Evolutionary conservation across 2,113 vertebrate species (phyloP).

Genomic region (Sander vitreus): DNA sequence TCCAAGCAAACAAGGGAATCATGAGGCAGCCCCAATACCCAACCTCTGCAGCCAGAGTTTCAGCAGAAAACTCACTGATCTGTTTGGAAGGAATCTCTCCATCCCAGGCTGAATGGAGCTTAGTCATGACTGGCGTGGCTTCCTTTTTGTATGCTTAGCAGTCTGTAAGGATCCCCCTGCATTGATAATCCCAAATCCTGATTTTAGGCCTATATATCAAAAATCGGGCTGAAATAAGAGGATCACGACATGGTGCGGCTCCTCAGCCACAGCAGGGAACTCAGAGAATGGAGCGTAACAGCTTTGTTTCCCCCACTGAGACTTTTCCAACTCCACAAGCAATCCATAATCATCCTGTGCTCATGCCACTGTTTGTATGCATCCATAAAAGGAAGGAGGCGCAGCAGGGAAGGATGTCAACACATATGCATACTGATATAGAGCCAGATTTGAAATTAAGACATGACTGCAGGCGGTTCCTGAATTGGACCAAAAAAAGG

Average conservation of each 20-base stretch:
- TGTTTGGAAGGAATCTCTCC: slow-evolving; percentile 1
- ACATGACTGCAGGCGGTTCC: background rate
- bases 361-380: background rate
- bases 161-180: slow-evolving; percentile 4
- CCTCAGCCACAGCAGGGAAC: slow-evolving; percentile 37
- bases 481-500: no score
- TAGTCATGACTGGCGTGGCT: slow-evolving; percentile 17
- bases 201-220: slow-evolving; percentile 26
- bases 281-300: slow-evolving; percentile 36
- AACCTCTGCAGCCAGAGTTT: background rate
- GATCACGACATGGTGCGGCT: slow-evolving; percentile 24
- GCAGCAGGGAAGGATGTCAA: slow-evolving; percentile 8
- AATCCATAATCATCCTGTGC: slow-evolving; percentile 24
- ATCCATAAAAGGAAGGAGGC: background rate
- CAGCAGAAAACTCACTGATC: background rate
- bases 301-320: slow-evolving; percentile 36
- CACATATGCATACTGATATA: slow-evolving; percentile 22
- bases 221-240: slow-evolving; percentile 40
- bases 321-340: slow-evolving; percentile 40
- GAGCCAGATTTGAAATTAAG: slow-evolving; percentile 41
- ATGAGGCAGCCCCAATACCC: slow-evolving; percentile 20
- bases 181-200: slow-evolving; percentile 35
- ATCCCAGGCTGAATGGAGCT: slow-evolving; percentile 13
- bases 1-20: slow-evolving; percentile 44
- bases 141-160: slow-evolving; percentile 18